Percentiles rank a stretch among this genome's conserved stretches.
Evolutionary conservation across 2,888 invertebrate species (phyloP).

Genomic region (Trypoxylon attenuatum): DNA sequence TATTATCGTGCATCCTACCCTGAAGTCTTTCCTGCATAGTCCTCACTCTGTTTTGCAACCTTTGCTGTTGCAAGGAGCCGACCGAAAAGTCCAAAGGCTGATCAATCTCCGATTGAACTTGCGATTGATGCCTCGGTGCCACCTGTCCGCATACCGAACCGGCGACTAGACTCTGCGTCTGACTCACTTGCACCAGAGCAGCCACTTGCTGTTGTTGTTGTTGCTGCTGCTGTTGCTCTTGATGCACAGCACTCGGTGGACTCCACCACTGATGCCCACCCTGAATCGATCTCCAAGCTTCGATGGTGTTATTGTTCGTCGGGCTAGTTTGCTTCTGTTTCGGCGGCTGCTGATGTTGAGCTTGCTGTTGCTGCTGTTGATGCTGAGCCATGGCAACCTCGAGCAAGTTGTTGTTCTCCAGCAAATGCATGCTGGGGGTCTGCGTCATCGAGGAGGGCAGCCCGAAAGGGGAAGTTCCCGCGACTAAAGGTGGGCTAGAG

Average conservation of each 20-base stretch:
- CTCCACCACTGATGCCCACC: slow-evolving; percentile 72
- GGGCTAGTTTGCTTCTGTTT: slow-evolving; percentile 73
- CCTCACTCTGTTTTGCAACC: slow-evolving; percentile 61
- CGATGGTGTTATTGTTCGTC: slow-evolving; percentile 77
- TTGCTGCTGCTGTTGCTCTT: slow-evolving; percentile 61
- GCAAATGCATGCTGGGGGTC: slow-evolving; percentile 72
- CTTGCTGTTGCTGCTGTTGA: slow-evolving; percentile 57
- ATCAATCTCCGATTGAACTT: slow-evolving; percentile 73
- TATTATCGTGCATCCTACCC: slow-evolving; percentile 64
- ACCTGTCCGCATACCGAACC: slow-evolving; percentile 75
- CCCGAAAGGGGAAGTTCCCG: slow-evolving; percentile 57
- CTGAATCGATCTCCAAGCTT: slow-evolving; percentile 73
- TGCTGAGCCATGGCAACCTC: slow-evolving; percentile 68
- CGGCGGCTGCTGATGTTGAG: slow-evolving; percentile 54
- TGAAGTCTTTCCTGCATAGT: slow-evolving; percentile 65
- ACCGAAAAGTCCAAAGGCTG: slow-evolving; percentile 87
- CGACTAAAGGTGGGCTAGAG: slow-evolving; percentile 56
- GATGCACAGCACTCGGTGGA: slow-evolving; percentile 60
- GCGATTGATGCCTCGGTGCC: slow-evolving; percentile 71
- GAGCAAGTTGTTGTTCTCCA: slow-evolving; percentile 70
- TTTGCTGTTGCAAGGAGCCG: slow-evolving; percentile 76
- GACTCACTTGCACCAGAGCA: slow-evolving; percentile 52
- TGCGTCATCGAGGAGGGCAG: slow-evolving; percentile 70
- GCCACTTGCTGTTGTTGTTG: slow-evolving; percentile 65
- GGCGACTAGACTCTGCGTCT: slow-evolving; percentile 79